Conservation (phyloP, 2,113 vertebrate genomes). For the Sylvia atricapilla region DNA sequence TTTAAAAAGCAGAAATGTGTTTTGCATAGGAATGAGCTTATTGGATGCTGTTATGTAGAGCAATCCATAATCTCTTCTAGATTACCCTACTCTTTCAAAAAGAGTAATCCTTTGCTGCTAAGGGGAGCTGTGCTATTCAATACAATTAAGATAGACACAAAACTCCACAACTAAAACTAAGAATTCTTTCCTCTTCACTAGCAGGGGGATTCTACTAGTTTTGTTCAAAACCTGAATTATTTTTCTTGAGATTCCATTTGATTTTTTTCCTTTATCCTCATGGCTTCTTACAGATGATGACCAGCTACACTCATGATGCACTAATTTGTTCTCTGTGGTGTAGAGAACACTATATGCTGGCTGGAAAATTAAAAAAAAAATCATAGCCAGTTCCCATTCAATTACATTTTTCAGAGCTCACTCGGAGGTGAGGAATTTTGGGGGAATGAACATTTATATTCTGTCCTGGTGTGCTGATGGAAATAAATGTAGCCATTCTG, state of each 20-base stretch:
- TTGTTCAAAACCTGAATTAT: neutral
- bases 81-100: neutral
- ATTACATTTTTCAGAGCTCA: neutral
- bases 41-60: neutral
- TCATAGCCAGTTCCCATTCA: neutral
- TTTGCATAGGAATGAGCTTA: neutral
- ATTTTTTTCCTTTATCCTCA: neutral
- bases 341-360: neutral
- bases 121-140: neutral
- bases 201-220: neutral
- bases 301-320: neutral
- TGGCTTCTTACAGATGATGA: neutral
- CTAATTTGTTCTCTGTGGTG: neutral
- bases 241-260: neutral
- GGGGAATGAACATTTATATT: neutral
- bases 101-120: neutral
- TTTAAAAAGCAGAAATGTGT: neutral
- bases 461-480: neutral
- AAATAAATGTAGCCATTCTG: neutral
- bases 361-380: neutral
- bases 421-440: neutral
- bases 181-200: accelerated
- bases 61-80: neutral
- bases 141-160: neutral
- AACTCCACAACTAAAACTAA: neutral